Conservation (phyloP, 2,113 vertebrate genomes). For the Manacus vitellinus region DNA sequence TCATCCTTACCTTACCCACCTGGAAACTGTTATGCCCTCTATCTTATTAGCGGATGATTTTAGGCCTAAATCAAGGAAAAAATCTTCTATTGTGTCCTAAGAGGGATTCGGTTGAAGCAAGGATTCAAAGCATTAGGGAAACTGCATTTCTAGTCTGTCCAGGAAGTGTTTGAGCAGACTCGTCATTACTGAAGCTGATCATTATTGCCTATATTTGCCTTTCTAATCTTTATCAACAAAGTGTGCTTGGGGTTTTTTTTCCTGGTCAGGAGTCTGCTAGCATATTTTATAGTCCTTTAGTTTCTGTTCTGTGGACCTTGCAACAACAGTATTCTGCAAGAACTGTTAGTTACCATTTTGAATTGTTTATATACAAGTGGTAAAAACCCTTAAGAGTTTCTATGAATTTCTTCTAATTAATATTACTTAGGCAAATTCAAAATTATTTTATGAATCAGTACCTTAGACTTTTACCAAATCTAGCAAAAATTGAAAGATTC, state of each 20-base stretch:
- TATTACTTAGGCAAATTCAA: not conserved
- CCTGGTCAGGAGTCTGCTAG: not conserved
- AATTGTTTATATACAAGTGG: not conserved
- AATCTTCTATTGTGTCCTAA: not conserved
- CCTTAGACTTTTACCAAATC: not conserved
- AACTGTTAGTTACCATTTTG: not conserved
- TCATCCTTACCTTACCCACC: not conserved
- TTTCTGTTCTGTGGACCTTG: not conserved
- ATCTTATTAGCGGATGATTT: not conserved
- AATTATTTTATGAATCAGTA: not conserved
- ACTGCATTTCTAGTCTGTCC: not conserved
- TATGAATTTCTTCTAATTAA: not conserved
- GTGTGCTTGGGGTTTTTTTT: not conserved
- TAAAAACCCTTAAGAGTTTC: not conserved
- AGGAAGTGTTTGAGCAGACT: not conserved
- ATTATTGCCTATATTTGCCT: constrained; percentile 28
- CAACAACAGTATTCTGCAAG: not conserved
- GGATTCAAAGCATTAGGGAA: not conserved
- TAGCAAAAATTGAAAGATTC: not conserved
- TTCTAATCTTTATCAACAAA: constrained; percentile 32
- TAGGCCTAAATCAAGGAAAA: not conserved
- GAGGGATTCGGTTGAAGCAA: not conserved
- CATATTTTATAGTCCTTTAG: not conserved
- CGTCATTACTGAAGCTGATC: not conserved
- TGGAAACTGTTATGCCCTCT: accelerated